Evolutionary conservation across 2,113 vertebrate genomes (phyloP), one percentile per base, ranked within the genome.

Genomic region (Tragelaphus scriptus): DNA sequence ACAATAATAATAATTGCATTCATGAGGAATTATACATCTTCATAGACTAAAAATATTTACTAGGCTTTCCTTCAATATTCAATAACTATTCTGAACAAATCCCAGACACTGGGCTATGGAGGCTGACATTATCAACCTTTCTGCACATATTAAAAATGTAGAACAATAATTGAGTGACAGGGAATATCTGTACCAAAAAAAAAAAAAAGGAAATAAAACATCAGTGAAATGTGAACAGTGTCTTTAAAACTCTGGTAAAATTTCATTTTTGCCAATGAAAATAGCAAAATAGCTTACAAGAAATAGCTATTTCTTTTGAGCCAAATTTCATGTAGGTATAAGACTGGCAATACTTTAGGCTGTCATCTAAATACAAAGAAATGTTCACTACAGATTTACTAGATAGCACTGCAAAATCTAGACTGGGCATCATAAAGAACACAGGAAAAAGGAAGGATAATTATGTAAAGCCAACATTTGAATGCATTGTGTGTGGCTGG

Each of bases 401-500:
- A 94, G 91, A 65, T 63, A 94, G 84, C 80, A 44, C 40, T 81
- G 86, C 61, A 88, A 95, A 97, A 96, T 85, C 95, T 90, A 95
- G 96, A 91, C 53, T 21, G 94, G 95, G 93, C 91, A 93, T 93
- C 97, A 79, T 96, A 98, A 97, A 98, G 81, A 97, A 97, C 68
- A 94, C 21, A 75, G 86, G 71, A 61, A 47, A 97, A 95, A 90
- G 53, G 80, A 88, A 77, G 80, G 71, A 85, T 98, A 97, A 97
- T 98, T 98, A 97, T 94, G 86, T 95, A 97, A 97, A 98, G 97
- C 91, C 98, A 98, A 95, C 97, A 97, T 97, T 21, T 96, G 97
- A 97, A 98, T 97, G 95, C 97, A 93, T 96, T 91, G 97, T 95
- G 93, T 97, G 95, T 93, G 97, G 96, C 98, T 97, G 95, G 96